Evolutionary conservation across 2,113 vertebrate species (phyloP).

Genomic region (Turdus rufiventris): DNA sequence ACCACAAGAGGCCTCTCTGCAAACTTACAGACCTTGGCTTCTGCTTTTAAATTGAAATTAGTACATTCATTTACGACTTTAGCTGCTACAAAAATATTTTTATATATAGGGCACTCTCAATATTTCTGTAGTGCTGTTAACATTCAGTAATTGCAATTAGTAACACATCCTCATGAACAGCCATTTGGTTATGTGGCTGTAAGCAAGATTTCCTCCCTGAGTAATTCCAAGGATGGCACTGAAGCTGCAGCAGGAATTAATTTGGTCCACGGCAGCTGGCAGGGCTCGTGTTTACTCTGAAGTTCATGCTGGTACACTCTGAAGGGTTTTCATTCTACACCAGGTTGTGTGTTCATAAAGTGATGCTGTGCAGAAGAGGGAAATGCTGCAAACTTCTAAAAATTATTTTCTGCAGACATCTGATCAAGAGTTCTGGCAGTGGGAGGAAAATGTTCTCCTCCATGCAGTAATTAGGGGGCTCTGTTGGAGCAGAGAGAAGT

Average conservation of each 20-base stretch:
- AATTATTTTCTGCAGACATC: neutral
- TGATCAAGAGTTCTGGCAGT: neutral
- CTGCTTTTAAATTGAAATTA: conserved; percentile 15
- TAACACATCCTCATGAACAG: neutral
- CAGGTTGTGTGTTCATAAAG: neutral
- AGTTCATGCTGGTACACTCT: neutral
- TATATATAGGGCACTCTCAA: neutral
- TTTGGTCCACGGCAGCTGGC: neutral
- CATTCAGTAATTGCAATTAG: conserved; percentile 21
- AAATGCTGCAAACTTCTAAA: neutral
- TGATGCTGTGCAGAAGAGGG: neutral
- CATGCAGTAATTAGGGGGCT: neutral
- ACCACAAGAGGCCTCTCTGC: neutral
- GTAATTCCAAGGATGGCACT: neutral
- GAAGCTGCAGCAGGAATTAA: neutral
- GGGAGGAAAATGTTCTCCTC: neutral
- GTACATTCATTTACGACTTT: neutral
- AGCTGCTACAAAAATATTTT: conserved; percentile 30
- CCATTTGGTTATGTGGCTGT: neutral
- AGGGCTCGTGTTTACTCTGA: neutral
- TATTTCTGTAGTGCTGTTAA: conserved; percentile 2
- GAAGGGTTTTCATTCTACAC: neutral
- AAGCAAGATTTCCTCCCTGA: neutral
- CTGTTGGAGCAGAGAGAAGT: neutral
- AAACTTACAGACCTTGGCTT: neutral